These are phyloP conservation scores for Anolis apletophallus DNA, from an alignment of 2,797 vertebrate species.

Conservation along the genomic window DNA sequence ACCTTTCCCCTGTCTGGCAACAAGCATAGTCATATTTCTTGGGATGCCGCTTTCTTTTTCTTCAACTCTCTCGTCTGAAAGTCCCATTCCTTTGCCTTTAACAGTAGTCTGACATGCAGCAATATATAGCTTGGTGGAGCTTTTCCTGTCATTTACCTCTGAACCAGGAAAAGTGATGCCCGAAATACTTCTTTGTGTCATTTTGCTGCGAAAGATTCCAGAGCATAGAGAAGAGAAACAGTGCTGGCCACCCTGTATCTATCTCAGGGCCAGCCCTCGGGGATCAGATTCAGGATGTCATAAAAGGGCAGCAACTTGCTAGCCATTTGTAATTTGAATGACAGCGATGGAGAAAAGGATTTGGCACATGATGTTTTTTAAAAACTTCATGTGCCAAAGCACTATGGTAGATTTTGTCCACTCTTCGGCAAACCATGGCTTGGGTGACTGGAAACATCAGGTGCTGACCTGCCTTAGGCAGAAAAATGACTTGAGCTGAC, in stretches of 20 bases:
- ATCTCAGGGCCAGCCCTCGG: neutral
- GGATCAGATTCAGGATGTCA: neutral
- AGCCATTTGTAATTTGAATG: neutral
- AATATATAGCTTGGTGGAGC: neutral
- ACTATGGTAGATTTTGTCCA: neutral
- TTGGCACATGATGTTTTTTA: neutral
- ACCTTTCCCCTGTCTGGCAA: neutral
- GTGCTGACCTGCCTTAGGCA: neutral
- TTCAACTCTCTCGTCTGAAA: too few species aligned
- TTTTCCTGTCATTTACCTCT: neutral
- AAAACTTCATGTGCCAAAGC: neutral
- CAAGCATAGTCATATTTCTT: neutral
- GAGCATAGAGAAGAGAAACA: neutral
- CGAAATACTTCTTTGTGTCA: neutral
- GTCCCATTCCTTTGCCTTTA: neutral
- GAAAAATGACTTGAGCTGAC: neutral
- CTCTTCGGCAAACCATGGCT: neutral
- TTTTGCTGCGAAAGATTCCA: neutral
- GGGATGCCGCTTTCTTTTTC: neutral
- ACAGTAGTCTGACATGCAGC: neutral
- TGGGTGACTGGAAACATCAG: too few species aligned
- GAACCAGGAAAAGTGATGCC: neutral
- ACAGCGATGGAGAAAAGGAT: neutral
- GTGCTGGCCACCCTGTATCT: too few species aligned
- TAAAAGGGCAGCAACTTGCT: neutral